Conservation (phyloP, 2,797 vertebrate species). For the Megaceryle alcyon region DNA sequence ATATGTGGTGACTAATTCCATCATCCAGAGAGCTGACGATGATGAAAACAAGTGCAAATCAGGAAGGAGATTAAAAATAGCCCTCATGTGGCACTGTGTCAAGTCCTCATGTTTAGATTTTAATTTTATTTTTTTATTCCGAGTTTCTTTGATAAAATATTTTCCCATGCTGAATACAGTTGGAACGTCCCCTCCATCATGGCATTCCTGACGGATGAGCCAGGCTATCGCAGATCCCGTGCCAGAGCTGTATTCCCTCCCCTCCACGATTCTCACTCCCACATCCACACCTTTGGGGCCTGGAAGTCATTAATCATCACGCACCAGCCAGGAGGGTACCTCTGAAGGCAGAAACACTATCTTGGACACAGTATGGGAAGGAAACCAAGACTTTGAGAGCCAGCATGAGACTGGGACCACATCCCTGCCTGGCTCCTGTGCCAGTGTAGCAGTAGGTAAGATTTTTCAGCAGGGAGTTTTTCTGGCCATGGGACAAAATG, state of each 20-base stretch:
- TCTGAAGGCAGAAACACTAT: neutral
- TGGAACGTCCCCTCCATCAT: slow-evolving; percentile 48
- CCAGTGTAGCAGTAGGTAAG: neutral
- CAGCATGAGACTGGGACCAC: neutral
- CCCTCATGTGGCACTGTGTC: slow-evolving; percentile 34
- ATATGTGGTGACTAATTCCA: slow-evolving; percentile 5
- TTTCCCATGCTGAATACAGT: slow-evolving; percentile 78
- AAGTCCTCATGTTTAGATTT: slow-evolving; percentile 57
- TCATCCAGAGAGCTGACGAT: neutral
- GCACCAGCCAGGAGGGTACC: neutral
- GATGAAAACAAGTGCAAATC: slow-evolving; percentile 35
- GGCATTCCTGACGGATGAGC: slow-evolving; percentile 7
- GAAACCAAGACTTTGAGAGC: neutral
- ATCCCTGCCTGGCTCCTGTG: neutral
- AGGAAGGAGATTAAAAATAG: slow-evolving; percentile 72
- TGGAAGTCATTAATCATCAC: neutral
- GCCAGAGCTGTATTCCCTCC: neutral
- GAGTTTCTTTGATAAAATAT: slow-evolving; percentile 77
- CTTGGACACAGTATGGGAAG: neutral
- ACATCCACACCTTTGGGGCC: slow-evolving; percentile 52
- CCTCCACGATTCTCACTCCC: neutral
- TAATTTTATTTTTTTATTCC: slow-evolving; percentile 68
- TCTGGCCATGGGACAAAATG: neutral
- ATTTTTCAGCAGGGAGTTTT: neutral
- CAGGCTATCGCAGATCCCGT: neutral